Evolutionary conservation across 2,113 vertebrate species (phyloP), one percentile per base, ranked within the genome.

Genomic region (Brachirus orientalis): DNA sequence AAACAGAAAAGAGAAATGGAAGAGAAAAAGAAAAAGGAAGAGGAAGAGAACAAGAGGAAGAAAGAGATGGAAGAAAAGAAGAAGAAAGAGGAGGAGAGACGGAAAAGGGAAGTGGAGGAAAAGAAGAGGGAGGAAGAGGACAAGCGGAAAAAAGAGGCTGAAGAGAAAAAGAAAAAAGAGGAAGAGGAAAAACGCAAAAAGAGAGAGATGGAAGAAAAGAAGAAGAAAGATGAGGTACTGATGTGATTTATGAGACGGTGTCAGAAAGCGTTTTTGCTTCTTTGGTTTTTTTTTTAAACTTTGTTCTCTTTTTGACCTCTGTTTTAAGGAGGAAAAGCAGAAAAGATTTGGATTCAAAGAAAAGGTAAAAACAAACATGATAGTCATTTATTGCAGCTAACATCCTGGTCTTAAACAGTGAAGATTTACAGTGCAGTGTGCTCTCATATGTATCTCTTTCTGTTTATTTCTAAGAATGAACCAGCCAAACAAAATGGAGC

Each of bases 401-500:
- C 8, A 40, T 7, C 36, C 10, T 37, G 6, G 36, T 37, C 6
- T 37, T 37, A 37, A 46, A 47, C 13, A 47, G 1, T 1, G 1
- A 55, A n/a, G 10, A 17, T 35, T 11, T 12, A 17, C 0, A 16
- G 4, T 8, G n/a, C 1, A 7, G n/a, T n/a, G n/a, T n/a, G 22
- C 22, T 28, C 22, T 44, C 7, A 18, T 7, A n/a, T 46, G 37
- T 18, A 3, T 43, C 7, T 13, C 1, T 47, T 69, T 75, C 59
- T 77, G 7, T 12, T 1, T 44, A 69, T 77, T 58, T 75, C 6
- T n/a, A 38, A 95, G 77, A 92, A 89, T 80, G 96, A 95, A 75
- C 78, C 88, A 91, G 45, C 76, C 59, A 88, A 95, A 3, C 94
- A 94, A 84, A 97, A 96, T 0, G 94, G 92, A 78, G 89, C 80